A percentile compares a stretch with the other conserved stretches of the same genome.
Conservation (phyloP, 2,113 vertebrate genomes). For the Condylura cristata region DNA sequence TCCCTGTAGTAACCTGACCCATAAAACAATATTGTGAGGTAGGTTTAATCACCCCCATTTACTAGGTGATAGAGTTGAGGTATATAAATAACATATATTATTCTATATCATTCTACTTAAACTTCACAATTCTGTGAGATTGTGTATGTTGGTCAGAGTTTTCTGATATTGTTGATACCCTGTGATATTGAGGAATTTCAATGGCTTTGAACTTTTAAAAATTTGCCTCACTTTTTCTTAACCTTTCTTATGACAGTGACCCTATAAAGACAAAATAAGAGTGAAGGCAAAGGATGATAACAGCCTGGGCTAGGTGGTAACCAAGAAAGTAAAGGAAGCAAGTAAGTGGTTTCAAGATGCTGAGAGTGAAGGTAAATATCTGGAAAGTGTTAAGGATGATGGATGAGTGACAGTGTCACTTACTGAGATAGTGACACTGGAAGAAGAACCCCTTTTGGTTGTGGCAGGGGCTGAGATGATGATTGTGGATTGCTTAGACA, state of each 20-base stretch:
- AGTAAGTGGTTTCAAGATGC: not conserved
- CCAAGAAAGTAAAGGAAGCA: not conserved
- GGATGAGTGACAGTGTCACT: not conserved
- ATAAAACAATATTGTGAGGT: not conserved
- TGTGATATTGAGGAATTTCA: not conserved
- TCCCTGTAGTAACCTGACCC: not conserved
- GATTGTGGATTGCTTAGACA: not conserved
- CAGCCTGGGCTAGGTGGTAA: not conserved
- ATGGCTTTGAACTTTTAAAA: not conserved
- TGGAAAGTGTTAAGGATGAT: not conserved
- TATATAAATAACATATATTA: not conserved
- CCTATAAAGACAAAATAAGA: not conserved
- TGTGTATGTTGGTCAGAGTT: not conserved
- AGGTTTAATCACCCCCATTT: not conserved
- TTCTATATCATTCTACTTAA: not conserved
- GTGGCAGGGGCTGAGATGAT: not conserved
- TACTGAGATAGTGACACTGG: not conserved
- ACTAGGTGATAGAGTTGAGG: not conserved
- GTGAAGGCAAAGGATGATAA: not conserved
- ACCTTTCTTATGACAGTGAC: not conserved
- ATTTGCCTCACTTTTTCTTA: not conserved
- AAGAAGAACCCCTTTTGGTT: not conserved
- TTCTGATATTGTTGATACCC: not conserved
- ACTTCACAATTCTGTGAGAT: not conserved
- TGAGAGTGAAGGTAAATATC: not conserved